Percentiles rank a stretch among this genome's conserved stretches.
Evolutionary conservation across 2,113 vertebrate genomes (phyloP).

Genomic region (Stomatorhinus ivindoensis): DNA sequence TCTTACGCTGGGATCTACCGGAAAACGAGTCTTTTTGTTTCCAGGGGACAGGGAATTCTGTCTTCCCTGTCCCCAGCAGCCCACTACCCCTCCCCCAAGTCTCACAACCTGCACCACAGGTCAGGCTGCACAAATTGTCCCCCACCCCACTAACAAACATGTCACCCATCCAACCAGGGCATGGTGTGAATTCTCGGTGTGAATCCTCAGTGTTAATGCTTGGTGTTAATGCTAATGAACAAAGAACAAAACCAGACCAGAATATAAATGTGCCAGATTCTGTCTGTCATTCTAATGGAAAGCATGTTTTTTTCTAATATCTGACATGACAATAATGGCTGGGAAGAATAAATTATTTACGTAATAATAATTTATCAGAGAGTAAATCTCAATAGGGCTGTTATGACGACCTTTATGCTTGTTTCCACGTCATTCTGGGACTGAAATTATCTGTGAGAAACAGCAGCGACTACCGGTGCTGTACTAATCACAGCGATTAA

Average conservation of each 20-base stretch:
- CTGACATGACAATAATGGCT: not conserved
- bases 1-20: not conserved
- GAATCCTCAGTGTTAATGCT: slow-evolving; percentile 59
- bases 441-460: not conserved
- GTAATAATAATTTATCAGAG: not conserved
- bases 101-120: slow-evolving; percentile 37
- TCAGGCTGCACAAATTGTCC: slow-evolving; percentile 30
- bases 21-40: not conserved
- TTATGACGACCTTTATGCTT: not conserved
- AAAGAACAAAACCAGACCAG: slow-evolving; percentile 53
- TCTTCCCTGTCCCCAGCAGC: not conserved
- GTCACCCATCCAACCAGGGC: slow-evolving; percentile 49
- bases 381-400: not conserved
- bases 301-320: not conserved
- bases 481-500: not conserved
- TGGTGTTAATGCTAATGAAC: slow-evolving; percentile 39
- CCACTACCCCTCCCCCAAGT: not conserved
- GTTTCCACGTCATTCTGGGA: not conserved
- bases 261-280: slow-evolving; percentile 29
- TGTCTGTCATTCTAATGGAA: not conserved
- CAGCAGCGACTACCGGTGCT: not conserved
- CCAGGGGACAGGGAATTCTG: not conserved
- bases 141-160: not conserved
- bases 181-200: slow-evolving; percentile 58
- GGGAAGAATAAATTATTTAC: not conserved